These are phyloP conservation scores for Antechinus flavipes DNA, from an alignment of 2,113 vertebrate genomes.

Conservation along the genomic window DNA sequence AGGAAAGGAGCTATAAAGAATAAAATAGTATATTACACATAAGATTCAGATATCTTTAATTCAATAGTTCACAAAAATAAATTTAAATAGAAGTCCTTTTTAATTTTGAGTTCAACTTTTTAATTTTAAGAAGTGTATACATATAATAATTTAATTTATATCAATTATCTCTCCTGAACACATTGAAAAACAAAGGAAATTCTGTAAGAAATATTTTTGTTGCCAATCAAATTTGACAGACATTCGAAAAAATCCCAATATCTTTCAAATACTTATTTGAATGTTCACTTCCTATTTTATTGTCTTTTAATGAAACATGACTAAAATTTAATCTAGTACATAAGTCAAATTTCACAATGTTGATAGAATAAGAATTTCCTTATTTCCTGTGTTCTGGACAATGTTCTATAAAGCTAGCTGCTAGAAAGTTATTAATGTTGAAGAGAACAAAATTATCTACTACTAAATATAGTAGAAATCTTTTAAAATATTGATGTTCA, in stretches of 20 bases:
- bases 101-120: constrained; percentile 7
- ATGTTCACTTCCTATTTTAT: neutral
- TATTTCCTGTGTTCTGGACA: constrained; percentile 33
- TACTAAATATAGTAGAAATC: neutral
- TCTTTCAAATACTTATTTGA: constrained; percentile 30
- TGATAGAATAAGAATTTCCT: constrained; percentile 31
- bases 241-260: constrained; percentile 32
- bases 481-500: constrained; percentile 12
- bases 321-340: neutral
- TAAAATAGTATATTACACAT: constrained; percentile 30
- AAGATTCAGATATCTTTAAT: constrained; percentile 1
- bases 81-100: constrained; percentile 8
- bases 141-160: constrained; percentile 11
- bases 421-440: neutral
- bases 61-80: constrained; percentile 27
- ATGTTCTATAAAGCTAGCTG: neutral
- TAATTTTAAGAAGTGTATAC: constrained; percentile 34
- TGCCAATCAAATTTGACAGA: constrained; percentile 4
- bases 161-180: constrained; percentile 28
- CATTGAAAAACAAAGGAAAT: constrained; percentile 42
- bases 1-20: constrained; percentile 48
- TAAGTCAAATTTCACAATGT: constrained; percentile 35
- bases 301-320: constrained; percentile 29
- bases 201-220: constrained; percentile 2
- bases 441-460: constrained; percentile 18